Evolutionary conservation across 2,113 vertebrate genomes (phyloP).

Genomic region (Aldabrachelys gigantea): DNA sequence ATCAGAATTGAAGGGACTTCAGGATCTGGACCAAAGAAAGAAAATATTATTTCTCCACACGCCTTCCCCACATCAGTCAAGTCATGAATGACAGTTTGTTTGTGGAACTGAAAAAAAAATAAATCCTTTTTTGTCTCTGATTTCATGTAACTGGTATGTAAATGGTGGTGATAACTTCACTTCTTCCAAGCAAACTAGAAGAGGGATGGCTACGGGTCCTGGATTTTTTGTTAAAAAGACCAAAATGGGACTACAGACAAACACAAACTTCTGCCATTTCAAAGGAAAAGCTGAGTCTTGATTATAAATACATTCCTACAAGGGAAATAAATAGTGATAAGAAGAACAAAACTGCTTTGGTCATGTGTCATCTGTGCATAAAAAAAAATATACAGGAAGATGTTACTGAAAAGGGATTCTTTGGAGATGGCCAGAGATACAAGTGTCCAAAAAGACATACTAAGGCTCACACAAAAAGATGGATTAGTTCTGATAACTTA

Average conservation of each 20-base stretch:
- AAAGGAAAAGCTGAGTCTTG: neutral
- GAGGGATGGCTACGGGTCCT: neutral
- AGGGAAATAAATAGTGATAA: neutral
- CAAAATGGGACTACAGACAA: neutral
- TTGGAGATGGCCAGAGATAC: neutral
- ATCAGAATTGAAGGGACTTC: fast-evolving
- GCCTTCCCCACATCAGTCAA: neutral
- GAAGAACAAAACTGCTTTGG: neutral
- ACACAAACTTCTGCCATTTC: neutral
- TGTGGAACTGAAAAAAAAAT: neutral
- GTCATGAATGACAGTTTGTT: neutral
- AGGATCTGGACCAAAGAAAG: neutral
- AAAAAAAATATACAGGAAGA: neutral
- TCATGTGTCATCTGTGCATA: neutral
- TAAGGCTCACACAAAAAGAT: neutral
- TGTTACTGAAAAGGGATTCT: neutral
- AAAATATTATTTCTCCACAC: fast-evolving
- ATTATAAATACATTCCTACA: fast-evolving
- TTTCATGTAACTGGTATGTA: neutral
- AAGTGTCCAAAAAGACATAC: neutral
- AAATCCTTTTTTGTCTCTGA: neutral
- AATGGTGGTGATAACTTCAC: neutral
- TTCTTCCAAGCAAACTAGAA: neutral
- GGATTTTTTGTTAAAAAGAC: neutral
- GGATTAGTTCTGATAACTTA: neutral